These are phyloP conservation scores for Julus scandinavius DNA, from an alignment of 2,888 invertebrate species.

Conservation along the genomic window DNA sequence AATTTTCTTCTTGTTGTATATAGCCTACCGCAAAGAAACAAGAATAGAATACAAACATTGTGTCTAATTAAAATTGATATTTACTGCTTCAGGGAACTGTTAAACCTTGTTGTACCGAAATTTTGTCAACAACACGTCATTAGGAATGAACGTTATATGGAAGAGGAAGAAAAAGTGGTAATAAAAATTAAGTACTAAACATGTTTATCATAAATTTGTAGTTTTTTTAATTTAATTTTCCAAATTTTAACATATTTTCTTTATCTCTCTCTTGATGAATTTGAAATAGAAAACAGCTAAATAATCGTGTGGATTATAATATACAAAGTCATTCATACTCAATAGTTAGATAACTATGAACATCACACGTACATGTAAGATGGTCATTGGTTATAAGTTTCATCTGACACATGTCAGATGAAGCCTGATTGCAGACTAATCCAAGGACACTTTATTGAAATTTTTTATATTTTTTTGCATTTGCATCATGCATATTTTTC, in stretches of 20 bases:
- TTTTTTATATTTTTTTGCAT: no score
- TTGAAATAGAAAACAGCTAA: no score
- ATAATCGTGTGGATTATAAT: no score
- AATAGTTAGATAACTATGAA: no score
- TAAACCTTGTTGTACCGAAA: background rate
- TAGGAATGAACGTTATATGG: background rate
- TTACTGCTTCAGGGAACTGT: background rate
- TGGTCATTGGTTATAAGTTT: no score
- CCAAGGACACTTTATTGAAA: background rate
- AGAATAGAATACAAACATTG: no score
- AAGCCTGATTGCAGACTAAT: background rate
- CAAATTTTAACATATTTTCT: background rate
- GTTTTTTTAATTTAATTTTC: background rate
- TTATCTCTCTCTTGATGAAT: background rate
- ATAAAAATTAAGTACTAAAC: background rate
- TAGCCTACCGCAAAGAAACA: no score
- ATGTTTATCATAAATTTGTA: background rate
- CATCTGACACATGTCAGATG: no score
- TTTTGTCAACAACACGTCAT: conserved; percentile 22
- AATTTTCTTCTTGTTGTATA: no score
- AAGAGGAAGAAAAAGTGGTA: background rate
- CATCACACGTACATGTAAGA: no score
- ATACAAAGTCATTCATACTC: no score
- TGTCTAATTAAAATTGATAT: background rate
- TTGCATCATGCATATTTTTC: no score